phyloP scores from a whole-genome alignment of 2,113 vertebrate genomes.

The Leuciscus idus region DNA sequence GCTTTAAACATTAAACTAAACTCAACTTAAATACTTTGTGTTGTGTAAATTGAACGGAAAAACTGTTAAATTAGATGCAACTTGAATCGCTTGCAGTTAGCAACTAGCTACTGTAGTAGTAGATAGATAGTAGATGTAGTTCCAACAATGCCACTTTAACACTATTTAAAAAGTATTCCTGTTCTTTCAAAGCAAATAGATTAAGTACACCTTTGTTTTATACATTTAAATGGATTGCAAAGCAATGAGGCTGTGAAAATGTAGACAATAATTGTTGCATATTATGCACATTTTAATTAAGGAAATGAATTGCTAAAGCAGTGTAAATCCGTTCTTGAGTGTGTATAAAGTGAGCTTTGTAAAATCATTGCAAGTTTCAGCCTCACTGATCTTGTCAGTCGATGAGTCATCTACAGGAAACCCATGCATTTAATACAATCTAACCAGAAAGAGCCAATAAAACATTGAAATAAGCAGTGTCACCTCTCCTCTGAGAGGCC shows the following conservation, averaged over 20 bases:
- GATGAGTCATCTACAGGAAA: constrained; percentile 72
- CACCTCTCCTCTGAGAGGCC: constrained; percentile 60
- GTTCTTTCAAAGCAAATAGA: too few species aligned
- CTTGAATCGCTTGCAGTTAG: not conserved
- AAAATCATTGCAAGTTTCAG: constrained; percentile 15
- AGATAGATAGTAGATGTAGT: too few species aligned
- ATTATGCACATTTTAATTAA: constrained; percentile 4
- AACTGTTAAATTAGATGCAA: not conserved
- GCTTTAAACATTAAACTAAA: not conserved
- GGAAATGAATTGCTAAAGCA: not conserved
- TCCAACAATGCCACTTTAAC: too few species aligned
- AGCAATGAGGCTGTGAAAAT: not conserved
- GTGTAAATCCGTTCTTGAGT: not conserved
- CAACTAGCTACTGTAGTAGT: too few species aligned
- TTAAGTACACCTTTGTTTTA: not conserved
- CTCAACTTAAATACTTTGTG: not conserved
- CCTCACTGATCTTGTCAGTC: constrained; percentile 51
- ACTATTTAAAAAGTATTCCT: too few species aligned
- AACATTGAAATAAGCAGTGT: constrained; percentile 61
- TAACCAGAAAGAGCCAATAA: constrained; percentile 67
- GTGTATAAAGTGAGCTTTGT: not conserved
- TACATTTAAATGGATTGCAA: not conserved
- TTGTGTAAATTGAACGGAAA: not conserved
- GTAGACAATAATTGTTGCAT: not conserved
- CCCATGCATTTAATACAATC: constrained; percentile 73